Percentiles rank a stretch among this genome's conserved stretches.
Evolutionary conservation across 2,113 vertebrate genomes (phyloP).

Genomic region (Centrocercus urophasianus): DNA sequence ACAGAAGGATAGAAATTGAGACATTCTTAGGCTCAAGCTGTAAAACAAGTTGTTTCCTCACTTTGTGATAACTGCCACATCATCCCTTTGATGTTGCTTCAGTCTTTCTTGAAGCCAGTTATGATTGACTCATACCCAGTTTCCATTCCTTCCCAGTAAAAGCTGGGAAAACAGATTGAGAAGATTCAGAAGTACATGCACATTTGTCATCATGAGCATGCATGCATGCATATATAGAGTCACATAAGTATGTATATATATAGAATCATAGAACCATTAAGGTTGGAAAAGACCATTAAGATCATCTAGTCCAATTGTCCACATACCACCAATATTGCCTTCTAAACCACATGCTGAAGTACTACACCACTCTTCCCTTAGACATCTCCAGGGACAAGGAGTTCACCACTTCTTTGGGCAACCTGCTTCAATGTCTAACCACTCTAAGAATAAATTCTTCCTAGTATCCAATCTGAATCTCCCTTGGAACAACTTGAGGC

Average conservation of each 20-base stretch:
- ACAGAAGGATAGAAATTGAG: background rate
- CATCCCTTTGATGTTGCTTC: background rate
- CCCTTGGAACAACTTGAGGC: too few relatives aligned
- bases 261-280: too few relatives aligned
- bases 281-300: too few relatives aligned
- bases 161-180: constrained; percentile 45
- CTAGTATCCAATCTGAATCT: too few relatives aligned
- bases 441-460: too few relatives aligned
- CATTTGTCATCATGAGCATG: background rate
- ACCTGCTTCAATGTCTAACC: too few relatives aligned
- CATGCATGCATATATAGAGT: background rate
- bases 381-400: too few relatives aligned
- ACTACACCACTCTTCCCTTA: too few relatives aligned
- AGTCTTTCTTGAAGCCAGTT: background rate
- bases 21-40: background rate
- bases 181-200: background rate
- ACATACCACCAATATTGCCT: too few relatives aligned
- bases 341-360: too few relatives aligned
- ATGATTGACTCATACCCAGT: background rate
- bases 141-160: background rate
- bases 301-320: too few relatives aligned
- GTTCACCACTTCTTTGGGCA: too few relatives aligned
- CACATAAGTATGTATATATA: background rate
- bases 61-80: background rate
- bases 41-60: background rate